Conservation (phyloP, 2,888 invertebrate species). For the Pachymerium ferrugineum region DNA sequence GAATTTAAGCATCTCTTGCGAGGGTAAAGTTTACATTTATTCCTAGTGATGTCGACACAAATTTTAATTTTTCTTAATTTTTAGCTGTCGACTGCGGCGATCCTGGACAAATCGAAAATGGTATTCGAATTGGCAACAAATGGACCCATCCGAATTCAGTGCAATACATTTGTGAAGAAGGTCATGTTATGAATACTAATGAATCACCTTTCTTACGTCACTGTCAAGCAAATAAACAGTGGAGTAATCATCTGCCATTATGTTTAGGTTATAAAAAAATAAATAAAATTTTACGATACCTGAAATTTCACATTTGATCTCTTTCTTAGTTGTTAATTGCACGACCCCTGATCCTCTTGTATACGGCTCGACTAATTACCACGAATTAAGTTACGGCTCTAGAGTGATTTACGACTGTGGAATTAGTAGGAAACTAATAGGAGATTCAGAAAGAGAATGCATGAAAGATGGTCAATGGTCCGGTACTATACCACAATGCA, state of each 20-base stretch:
- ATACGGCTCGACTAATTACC: not conserved
- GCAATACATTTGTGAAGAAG: constrained; percentile 17
- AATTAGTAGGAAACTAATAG: not conserved
- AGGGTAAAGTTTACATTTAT: not conserved
- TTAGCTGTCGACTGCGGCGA: constrained; percentile 24
- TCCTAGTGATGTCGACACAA: not conserved
- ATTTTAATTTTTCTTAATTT: not conserved
- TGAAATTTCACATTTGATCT: not conserved
- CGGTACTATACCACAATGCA: constrained; percentile 3
- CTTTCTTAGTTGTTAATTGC: constrained; percentile 28
- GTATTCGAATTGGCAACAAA: not conserved
- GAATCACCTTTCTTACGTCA: not conserved
- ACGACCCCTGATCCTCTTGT: not conserved
- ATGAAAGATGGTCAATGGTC: not conserved
- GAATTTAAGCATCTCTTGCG: not conserved
- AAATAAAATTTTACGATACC: not conserved
- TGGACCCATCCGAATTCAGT: not conserved
- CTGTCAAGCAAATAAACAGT: constrained; percentile 29
- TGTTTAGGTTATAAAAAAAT: not conserved
- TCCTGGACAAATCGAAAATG: constrained; percentile 1
- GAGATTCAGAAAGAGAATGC: not conserved
- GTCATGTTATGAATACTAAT: not conserved
- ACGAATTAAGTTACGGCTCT: not conserved
- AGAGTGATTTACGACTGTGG: constrained; percentile 1
- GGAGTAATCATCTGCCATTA: constrained; percentile 19